These are phyloP conservation scores for Empidonax traillii DNA, from an alignment of 2,113 vertebrate genomes.

Conservation along the genomic window DNA sequence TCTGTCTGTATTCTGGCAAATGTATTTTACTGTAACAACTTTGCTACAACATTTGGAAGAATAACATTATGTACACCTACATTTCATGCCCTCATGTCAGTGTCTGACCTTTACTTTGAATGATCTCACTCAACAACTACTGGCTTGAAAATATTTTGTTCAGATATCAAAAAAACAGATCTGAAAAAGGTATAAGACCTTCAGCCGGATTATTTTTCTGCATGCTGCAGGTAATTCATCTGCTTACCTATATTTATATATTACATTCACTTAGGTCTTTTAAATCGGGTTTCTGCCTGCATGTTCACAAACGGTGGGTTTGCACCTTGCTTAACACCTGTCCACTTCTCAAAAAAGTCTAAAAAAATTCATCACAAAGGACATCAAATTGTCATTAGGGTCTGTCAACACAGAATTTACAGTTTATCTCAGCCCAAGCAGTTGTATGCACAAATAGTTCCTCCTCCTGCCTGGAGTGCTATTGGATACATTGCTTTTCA, in stretches of 20 bases:
- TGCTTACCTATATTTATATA: background rate
- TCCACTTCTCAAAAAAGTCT: background rate
- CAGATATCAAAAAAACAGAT: background rate
- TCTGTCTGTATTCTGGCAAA: background rate
- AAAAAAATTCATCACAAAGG: background rate
- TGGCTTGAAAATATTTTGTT: constrained; percentile 15
- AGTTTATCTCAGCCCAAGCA: background rate
- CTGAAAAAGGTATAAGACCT: background rate
- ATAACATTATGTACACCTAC: background rate
- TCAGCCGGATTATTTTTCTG: background rate
- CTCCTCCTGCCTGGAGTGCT: constrained; percentile 30
- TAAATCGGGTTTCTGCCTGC: background rate
- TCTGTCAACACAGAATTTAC: constrained; percentile 1
- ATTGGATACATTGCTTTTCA: constrained; percentile 39
- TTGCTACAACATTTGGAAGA: background rate
- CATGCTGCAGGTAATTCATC: background rate
- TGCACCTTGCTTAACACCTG: background rate
- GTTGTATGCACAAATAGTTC: background rate
- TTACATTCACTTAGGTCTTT: background rate
- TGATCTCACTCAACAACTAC: constrained; percentile 1
- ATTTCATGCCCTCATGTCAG: background rate
- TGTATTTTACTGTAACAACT: constrained; percentile 3
- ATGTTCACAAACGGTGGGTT: background rate
- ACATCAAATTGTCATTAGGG: background rate
- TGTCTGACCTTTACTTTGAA: background rate